Conservation (phyloP, 2,113 vertebrate genomes). For the Delphinus delphis region DNA sequence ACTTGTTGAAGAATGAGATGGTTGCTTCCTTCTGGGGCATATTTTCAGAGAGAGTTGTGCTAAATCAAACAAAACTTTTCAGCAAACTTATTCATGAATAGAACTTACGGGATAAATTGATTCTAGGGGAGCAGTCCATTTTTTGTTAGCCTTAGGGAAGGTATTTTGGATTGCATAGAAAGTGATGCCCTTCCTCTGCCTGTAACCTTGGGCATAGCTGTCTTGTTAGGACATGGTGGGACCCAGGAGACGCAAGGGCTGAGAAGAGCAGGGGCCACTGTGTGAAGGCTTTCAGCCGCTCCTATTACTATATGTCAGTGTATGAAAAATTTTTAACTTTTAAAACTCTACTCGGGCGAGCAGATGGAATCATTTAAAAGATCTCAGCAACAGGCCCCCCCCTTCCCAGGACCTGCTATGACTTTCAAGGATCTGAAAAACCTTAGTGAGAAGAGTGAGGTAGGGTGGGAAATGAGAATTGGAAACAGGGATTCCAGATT, state of each 20-base stretch:
- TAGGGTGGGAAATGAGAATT: neutral
- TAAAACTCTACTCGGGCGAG: neutral
- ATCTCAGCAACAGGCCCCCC: neutral
- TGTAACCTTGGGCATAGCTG: neutral
- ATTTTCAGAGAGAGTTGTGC: constrained; percentile 1
- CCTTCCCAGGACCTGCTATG: neutral
- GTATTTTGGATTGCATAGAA: neutral
- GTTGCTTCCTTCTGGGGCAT: constrained; percentile 35
- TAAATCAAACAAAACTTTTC: constrained; percentile 58
- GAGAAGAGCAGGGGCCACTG: too few relatives aligned
- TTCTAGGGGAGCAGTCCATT: neutral
- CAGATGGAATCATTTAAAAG: neutral
- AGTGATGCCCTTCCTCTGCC: neutral
- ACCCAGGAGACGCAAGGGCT: neutral
- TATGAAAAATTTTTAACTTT: neutral
- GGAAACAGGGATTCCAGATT: neutral
- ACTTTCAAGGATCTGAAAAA: neutral
- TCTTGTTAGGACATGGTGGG: neutral
- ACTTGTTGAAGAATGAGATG: constrained; percentile 59
- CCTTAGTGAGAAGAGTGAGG: neutral
- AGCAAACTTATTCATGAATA: neutral
- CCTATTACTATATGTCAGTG: neutral
- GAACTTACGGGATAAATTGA: neutral
- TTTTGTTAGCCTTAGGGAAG: neutral
- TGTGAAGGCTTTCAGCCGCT: neutral